phyloP scores from a whole-genome alignment of 2,888 invertebrate genomes.

The Ectemnius continuus region DNA sequence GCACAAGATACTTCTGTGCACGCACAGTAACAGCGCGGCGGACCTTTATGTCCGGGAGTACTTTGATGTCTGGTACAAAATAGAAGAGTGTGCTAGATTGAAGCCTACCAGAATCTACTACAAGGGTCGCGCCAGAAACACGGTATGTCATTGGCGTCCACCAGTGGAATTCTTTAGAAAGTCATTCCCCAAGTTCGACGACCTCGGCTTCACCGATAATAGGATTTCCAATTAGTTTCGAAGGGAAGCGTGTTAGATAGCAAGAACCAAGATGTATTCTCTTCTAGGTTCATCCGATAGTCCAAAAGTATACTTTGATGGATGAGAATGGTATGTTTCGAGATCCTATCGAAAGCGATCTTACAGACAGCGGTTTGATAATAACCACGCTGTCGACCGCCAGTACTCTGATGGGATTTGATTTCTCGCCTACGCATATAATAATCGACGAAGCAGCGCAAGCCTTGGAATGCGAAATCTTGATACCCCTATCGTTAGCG shows the following conservation, averaged over 20 bases:
- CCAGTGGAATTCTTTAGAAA: too few relatives aligned
- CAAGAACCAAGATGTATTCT: slow-evolving; percentile 4
- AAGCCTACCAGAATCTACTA: slow-evolving; percentile 88
- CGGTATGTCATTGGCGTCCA: slow-evolving; percentile 81
- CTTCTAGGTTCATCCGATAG: slow-evolving; percentile 68
- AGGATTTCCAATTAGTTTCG: too few relatives aligned
- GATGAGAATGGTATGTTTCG: slow-evolving; percentile 83
- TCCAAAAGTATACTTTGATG: slow-evolving; percentile 85
- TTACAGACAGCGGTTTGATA: slow-evolving; percentile 84
- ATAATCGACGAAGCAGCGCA: slow-evolving; percentile 93
- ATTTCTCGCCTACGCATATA: slow-evolving; percentile 87
- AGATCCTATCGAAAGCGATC: slow-evolving; percentile 85
- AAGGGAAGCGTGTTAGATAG: too few relatives aligned
- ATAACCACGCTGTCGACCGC: slow-evolving; percentile 90
- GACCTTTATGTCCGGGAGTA: slow-evolving; percentile 92
- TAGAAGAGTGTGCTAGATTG: slow-evolving; percentile 82
- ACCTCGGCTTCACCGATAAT: neutral
- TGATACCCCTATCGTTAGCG: slow-evolving; percentile 88
- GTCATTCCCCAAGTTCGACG: slow-evolving; percentile 40
- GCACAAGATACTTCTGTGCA: slow-evolving; percentile 88
- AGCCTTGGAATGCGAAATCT: slow-evolving; percentile 91
- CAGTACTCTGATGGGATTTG: slow-evolving; percentile 85
- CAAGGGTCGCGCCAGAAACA: slow-evolving; percentile 87
- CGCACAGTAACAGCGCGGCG: slow-evolving; percentile 92
- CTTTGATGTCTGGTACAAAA: slow-evolving; percentile 86